phyloP scores from a whole-genome alignment of 2,888 invertebrate genomes.

The Polietes domitor region DNA sequence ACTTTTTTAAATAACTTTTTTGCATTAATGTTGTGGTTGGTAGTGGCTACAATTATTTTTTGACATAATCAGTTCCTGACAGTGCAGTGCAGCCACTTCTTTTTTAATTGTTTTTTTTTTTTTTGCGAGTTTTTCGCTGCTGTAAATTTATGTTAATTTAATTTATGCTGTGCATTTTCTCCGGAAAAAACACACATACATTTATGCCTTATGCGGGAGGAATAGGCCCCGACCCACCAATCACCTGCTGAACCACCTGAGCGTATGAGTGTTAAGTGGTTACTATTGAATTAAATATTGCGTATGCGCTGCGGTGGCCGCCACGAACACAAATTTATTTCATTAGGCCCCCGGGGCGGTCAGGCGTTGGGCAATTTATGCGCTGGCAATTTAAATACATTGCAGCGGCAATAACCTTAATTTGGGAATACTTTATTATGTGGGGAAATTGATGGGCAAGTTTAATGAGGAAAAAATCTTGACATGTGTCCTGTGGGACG shows the following conservation, averaged over 20 bases:
- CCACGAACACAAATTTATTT: background rate
- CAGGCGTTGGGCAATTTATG: background rate
- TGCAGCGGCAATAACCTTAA: too few relatives aligned
- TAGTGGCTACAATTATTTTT: background rate
- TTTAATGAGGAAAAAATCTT: too few relatives aligned
- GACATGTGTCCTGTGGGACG: too few relatives aligned
- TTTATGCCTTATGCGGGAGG: background rate
- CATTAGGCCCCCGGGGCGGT: background rate
- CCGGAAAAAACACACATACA: background rate
- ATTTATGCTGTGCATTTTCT: conserved; percentile 23
- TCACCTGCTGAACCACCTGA: background rate
- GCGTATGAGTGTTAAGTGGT: conserved; percentile 43
- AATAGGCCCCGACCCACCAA: background rate
- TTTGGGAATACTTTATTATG: too few relatives aligned
- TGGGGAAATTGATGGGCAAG: too few relatives aligned
- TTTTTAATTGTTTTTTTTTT: background rate
- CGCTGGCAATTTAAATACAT: too few relatives aligned
- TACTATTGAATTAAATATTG: conserved; percentile 41
- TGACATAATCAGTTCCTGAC: background rate
- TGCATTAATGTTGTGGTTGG: background rate
- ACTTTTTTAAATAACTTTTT: background rate
- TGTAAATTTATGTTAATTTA: conserved; percentile 27
- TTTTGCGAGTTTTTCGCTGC: background rate
- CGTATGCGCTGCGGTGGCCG: conserved; percentile 31
- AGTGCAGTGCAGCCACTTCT: background rate